A percentile compares a stretch with the other conserved stretches of the same genome.
These are phyloP conservation scores for Pyrgus malvae DNA, from an alignment of 2,888 invertebrate species.

Conservation along the genomic window DNA sequence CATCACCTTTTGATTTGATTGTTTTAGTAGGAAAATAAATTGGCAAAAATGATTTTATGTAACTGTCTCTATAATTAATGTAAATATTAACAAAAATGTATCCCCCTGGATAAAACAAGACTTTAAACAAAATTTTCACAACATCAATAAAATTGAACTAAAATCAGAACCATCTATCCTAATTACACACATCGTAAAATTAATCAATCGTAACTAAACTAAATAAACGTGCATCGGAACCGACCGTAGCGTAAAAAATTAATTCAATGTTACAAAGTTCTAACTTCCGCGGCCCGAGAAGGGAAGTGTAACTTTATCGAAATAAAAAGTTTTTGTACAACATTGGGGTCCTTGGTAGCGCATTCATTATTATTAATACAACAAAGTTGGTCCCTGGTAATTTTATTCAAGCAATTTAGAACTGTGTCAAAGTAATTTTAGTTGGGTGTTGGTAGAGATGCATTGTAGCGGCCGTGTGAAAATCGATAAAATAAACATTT, in stretches of 20 bases:
- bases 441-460: conserved; percentile 48
- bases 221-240: conserved; percentile 56
- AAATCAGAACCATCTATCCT: conserved; percentile 39
- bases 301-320: conserved; percentile 63
- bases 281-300: conserved; percentile 52
- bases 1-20: neutral
- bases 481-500: conserved; percentile 79
- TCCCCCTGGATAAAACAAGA: neutral
- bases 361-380: conserved; percentile 74
- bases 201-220: conserved; percentile 64
- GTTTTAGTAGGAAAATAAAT: neutral
- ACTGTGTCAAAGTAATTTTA: conserved; percentile 56
- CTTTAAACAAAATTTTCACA: neutral
- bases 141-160: conserved; percentile 15
- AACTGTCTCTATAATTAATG: too few species aligned
- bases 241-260: conserved; percentile 46
- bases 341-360: conserved; percentile 58
- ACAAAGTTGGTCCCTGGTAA: conserved; percentile 67
- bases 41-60: neutral
- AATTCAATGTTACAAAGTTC: conserved; percentile 55
- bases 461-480: conserved; percentile 72
- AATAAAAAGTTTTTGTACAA: conserved; percentile 63
- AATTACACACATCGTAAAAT: conserved; percentile 71
- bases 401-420: conserved; percentile 59
- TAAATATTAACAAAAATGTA: too few species aligned